These are phyloP conservation scores for Anneissia japonica DNA, from an alignment of 35 echinoderm and acorn worm genomes.

Conservation along the genomic window DNA sequence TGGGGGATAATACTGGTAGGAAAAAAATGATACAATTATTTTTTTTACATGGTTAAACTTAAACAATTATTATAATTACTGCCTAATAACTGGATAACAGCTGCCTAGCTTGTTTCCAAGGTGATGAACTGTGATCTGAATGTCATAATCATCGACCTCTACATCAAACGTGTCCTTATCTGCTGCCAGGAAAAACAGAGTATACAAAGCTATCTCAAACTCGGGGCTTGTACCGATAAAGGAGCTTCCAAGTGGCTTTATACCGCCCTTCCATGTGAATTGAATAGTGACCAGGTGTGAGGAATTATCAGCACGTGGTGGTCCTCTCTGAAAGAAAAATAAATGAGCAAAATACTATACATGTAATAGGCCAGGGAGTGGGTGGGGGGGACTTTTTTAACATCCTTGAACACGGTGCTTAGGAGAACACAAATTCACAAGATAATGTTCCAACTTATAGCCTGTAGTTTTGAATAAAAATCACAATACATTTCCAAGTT, in stretches of 20 bases:
- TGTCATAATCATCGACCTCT: slow-evolving; percentile 61
- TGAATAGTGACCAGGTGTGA: slow-evolving; percentile 78
- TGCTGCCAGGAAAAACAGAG: slow-evolving; percentile 56
- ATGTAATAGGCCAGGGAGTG: too few relatives aligned
- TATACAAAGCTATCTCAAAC: slow-evolving; percentile 94
- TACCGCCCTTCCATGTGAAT: slow-evolving; percentile 75
- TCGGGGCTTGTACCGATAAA: slow-evolving; percentile 99
- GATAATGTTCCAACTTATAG: too few relatives aligned
- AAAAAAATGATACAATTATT: too few relatives aligned
- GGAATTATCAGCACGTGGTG: slow-evolving; percentile 15
- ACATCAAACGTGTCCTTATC: slow-evolving; percentile 39
- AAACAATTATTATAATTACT: not conserved
- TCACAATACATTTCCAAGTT: too few relatives aligned
- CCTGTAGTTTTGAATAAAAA: too few relatives aligned
- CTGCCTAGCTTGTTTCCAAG: slow-evolving; percentile 63
- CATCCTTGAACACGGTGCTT: too few relatives aligned
- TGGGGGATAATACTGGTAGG: too few relatives aligned
- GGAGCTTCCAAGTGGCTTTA: slow-evolving; percentile 85
- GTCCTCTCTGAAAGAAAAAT: slow-evolving; percentile 31
- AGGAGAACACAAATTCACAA: too few relatives aligned
- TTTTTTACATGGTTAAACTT: too few relatives aligned
- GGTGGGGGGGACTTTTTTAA: too few relatives aligned
- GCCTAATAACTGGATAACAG: slow-evolving; percentile 42
- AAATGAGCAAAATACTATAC: too few relatives aligned
- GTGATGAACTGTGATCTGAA: slow-evolving; percentile 61